These are phyloP conservation scores for Microctenopoma stevenorrisi DNA, from an alignment of 2,797 vertebrate species.

Conservation along the genomic window DNA sequence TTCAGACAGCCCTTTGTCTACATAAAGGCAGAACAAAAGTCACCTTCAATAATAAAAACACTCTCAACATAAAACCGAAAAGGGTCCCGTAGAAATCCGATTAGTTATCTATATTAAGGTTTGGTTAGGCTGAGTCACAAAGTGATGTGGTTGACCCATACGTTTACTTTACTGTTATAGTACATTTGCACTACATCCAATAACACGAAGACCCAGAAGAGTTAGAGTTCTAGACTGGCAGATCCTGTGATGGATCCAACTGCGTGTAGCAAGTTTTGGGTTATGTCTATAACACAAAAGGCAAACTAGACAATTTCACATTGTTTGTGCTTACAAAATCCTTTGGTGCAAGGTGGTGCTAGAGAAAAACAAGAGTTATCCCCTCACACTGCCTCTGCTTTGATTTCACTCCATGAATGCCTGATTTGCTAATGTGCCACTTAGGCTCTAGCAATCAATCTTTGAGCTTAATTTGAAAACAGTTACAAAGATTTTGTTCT, in stretches of 20 bases:
- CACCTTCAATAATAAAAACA: not conserved
- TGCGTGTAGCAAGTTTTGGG: not conserved
- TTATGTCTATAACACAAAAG: not conserved
- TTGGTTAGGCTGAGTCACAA: not conserved
- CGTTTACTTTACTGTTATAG: too few relatives aligned
- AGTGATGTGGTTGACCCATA: too few relatives aligned
- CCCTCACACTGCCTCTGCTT: not conserved
- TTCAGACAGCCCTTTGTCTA: not conserved
- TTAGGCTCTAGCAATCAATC: slow-evolving; percentile 30
- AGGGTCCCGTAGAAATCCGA: not conserved
- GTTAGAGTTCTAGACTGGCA: too few relatives aligned
- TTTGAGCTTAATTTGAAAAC: slow-evolving; percentile 20
- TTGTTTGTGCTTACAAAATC: not conserved
- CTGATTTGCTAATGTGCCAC: slow-evolving; percentile 35
- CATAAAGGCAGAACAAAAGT: not conserved
- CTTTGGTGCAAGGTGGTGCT: not conserved
- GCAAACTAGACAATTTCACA: not conserved
- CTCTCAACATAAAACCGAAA: not conserved
- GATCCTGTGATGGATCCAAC: not conserved
- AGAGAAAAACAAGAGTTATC: not conserved
- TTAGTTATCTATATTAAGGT: not conserved
- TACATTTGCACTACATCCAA: too few relatives aligned
- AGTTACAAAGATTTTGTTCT: slow-evolving; percentile 5
- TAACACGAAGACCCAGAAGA: too few relatives aligned
- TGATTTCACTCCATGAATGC: slow-evolving; percentile 25